Conservation (phyloP, 2,797 vertebrate genomes). For the Coendou prehensilis region DNA sequence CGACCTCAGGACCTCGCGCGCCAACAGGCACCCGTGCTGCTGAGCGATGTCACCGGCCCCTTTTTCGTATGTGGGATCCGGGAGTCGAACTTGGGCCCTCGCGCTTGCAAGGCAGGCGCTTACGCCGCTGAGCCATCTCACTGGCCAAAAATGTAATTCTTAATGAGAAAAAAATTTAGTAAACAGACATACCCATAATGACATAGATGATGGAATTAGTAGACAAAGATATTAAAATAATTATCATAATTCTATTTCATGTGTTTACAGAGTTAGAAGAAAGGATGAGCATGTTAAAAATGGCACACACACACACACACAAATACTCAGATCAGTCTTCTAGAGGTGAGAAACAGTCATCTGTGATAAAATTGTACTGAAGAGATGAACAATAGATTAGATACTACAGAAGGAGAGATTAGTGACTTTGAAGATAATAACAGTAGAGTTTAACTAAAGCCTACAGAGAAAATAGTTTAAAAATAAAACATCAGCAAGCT, state of each 20-base stretch:
- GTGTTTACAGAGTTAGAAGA: background rate
- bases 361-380: background rate
- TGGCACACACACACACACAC: background rate
- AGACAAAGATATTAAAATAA: background rate
- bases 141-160: background rate
- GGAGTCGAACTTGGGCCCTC: too few species aligned
- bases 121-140: too few species aligned
- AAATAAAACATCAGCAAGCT: background rate
- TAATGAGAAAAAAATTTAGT: background rate
- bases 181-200: slow-evolving; percentile 7
- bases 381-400: background rate
- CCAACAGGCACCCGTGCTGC: too few species aligned
- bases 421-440: background rate
- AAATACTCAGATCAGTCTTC: background rate
- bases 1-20: too few species aligned
- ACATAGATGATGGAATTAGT: background rate
- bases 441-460: background rate
- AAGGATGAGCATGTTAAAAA: background rate
- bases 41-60: too few species aligned
- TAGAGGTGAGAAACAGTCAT: background rate
- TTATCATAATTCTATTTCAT: background rate
- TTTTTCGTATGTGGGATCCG: too few species aligned
- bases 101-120: too few species aligned
- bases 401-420: background rate
- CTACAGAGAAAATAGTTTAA: background rate